Evolutionary conservation across 1,140 invertebrate species (phyloP), one percentile per base, ranked within the genome.

Genomic region (Zophobas morio): DNA sequence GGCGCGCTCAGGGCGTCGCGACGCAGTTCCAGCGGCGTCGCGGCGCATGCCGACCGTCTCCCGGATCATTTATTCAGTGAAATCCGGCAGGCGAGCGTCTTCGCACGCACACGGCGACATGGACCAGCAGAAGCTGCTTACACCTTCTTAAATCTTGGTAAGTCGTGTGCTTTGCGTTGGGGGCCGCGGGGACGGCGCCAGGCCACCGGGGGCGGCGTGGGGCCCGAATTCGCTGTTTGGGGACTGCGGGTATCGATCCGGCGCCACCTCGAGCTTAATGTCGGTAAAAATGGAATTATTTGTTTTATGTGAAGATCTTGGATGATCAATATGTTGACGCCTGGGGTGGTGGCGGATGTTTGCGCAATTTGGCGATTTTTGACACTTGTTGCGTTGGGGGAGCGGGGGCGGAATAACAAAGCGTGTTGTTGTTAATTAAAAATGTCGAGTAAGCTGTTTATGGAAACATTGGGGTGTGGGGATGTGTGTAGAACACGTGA

Each of bases 31-130:
- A 20, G 20, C 20, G 20, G 37, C 2, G 1, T 32, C 33, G 4
- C 37, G n/a, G 60, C 60, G 60, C 60, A 66, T 66, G 60, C 37
- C 32, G 4, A 20, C 4, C 0, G 6, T 39, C 60, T 3, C 60
- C 60, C 60, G 60, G 60, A 66, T 66, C 60, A 66, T 66, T 66
- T 66, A 66, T 66, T 66, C 60, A 66, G 60, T 66, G 20, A 66
- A 66, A 66, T 66, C 39, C 60, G 42, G 60, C 40, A 66, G 42
- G 60, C 60, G 60, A 66, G 60, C 42, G 60, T 66, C 60, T 42
- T 42, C 60, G 39, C 60, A 66, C 60, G 60, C 60, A 66, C 60
- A 66, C 60, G 2, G 4, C 20, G 35, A 46, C 37, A 66, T 66
- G 60, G 2, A 2, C 42, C 39, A 33, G 40, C 37, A 20, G 42